Evolutionary conservation across 2,113 vertebrate genomes (phyloP), one percentile per base, ranked within the genome.

Genomic region (Trinectes maculatus): DNA sequence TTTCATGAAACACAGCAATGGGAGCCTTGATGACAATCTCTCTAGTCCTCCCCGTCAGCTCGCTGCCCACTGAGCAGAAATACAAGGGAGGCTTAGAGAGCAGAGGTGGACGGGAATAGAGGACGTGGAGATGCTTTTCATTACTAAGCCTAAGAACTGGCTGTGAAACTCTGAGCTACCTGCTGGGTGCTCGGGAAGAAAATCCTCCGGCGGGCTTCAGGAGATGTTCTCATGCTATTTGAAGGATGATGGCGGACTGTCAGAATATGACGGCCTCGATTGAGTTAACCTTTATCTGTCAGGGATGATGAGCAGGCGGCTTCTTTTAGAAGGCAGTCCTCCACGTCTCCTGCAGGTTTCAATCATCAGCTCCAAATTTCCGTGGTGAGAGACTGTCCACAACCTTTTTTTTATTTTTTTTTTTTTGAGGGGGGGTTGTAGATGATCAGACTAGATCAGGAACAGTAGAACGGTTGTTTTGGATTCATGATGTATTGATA

Each of bases 101-200:
- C 48, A 8, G 1, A 63, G 55, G 39, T 34, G 40, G 61, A 39
- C 60, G 18, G 69, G 67, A 56, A 64, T 4, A 26, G 39, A 64
- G 49, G 49, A 54, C 58, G 60, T 53, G 71, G 70, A 60, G 69
- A 82, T 77, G 79, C 84, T 66, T 77, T 84, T 80, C 68, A 84
- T 80, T 72, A 52, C 42, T 46, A 70, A 74, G 56, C 55, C 49
- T 25, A 18, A 69, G 67, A 84, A 60, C 34, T 9, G 52, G 63
- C 29, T 61, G 63, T 68, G 68, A 75, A 48, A 57, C 73, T 58
- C 60, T 29, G 61, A 80, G 72, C 61, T 67, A 64, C 78, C 58
- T 68, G 77, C 65, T 1, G 66, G 60, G 48, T 62, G 44, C 65
- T 63, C 19, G 2, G 56, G 37, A 66, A 55, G 44, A 34, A 69